phyloP scores from a whole-genome alignment of 2,113 vertebrate genomes.

The Oreochromis tanganicae region DNA sequence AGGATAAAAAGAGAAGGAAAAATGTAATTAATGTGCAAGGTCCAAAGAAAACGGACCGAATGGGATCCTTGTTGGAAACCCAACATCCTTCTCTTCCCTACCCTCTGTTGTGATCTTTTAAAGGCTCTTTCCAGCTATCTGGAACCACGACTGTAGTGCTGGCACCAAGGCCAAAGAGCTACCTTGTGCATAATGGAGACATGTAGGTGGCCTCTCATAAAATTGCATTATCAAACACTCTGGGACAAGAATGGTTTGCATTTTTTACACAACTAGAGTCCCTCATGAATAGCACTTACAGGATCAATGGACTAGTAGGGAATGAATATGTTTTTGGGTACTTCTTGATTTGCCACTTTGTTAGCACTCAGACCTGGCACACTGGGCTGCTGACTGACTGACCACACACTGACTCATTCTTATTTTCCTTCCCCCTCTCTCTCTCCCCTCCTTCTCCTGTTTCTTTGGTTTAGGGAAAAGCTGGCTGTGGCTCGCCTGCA shows the following conservation, averaged over 20 bases:
- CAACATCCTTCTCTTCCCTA: not conserved
- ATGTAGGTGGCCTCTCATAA: not conserved
- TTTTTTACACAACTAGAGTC: not conserved
- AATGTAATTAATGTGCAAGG: not conserved
- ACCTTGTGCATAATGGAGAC: not conserved
- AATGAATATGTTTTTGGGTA: not conserved
- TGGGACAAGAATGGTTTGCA: not conserved
- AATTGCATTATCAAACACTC: not conserved
- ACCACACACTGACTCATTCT: constrained; percentile 26
- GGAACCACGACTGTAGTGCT: not conserved
- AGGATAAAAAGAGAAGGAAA: not conserved
- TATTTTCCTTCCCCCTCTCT: not conserved
- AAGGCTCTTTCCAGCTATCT: not conserved
- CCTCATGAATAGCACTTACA: not conserved
- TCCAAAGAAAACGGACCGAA: not conserved
- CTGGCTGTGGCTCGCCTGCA: constrained; percentile 88
- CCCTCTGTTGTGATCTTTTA: not conserved
- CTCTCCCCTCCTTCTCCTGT: not conserved
- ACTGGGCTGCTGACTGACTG: not conserved
- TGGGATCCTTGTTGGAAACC: not conserved
- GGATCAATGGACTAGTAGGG: not conserved
- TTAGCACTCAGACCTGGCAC: not conserved
- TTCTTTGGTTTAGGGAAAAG: constrained; percentile 79
- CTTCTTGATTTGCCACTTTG: not conserved
- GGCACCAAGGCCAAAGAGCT: not conserved